Percentiles rank a stretch among this genome's conserved stretches.
These are phyloP conservation scores for Laterallus jamaicensis DNA, from an alignment of 2,113 vertebrate species.

Conservation along the genomic window DNA sequence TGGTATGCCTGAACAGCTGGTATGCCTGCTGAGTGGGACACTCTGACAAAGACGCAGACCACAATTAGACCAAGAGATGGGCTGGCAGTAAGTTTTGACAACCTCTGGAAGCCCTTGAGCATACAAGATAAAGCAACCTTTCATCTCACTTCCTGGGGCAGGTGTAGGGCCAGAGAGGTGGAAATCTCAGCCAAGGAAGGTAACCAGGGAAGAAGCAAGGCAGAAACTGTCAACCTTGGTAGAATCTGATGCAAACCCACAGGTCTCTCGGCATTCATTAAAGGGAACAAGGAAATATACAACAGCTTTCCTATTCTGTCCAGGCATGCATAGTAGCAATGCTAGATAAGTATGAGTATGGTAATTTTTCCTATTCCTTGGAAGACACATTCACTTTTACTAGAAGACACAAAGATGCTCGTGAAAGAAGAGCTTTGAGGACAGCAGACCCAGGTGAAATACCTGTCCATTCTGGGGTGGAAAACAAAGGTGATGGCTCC, in stretches of 20 bases:
- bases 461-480: not conserved
- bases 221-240: not conserved
- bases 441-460: not conserved
- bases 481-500: not conserved
- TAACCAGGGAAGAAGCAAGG: not conserved
- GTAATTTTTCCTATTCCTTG: not conserved
- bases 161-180: not conserved
- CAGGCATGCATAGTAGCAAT: not conserved
- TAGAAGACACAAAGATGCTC: not conserved
- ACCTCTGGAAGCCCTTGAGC: not conserved
- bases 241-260: not conserved
- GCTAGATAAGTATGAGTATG: not conserved
- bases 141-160: fast-evolving
- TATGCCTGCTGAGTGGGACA: not conserved
- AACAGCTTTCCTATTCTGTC: not conserved
- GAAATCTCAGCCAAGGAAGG: not conserved
- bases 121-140: not conserved
- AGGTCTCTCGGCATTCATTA: not conserved
- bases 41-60: not conserved
- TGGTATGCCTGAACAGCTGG: fast-evolving
- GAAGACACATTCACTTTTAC: not conserved
- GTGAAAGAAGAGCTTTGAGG: not conserved
- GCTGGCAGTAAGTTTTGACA: not conserved
- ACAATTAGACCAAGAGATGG: fast-evolving
- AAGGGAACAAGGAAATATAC: not conserved